Base-by-base conservation (phyloP, 2,888 invertebrate genomes). In the Synanthedon vespiformis region DNA sequence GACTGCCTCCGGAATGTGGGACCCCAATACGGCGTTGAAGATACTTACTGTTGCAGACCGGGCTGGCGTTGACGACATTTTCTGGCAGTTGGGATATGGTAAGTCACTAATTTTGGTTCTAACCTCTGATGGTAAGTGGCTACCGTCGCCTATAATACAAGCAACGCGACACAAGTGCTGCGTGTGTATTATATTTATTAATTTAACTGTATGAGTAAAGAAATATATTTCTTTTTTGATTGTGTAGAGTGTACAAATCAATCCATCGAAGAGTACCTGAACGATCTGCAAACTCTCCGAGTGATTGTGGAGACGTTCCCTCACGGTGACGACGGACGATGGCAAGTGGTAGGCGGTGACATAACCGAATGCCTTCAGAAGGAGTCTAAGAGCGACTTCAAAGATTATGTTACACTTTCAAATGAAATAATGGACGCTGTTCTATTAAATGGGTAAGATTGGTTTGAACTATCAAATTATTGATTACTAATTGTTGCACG, bases 41-140 rank as follows among this genome's bases (percentile, higher is more conserved):
- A 89, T 95, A 13, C 80, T 96, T 50, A 90, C 92, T 3, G 89
- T 92, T 51, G 92, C 92, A 5, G 90, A 92, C 55, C 88, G 89
- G 63, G 89, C 91, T 55, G 89, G 90, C 41, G 89, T 89, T 18
- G 83, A 90, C 6, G 89, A 90, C 54, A 89, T 92, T 22, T 90
- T 89, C 58, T 95, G 93, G 93, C 93, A 94, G 73, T 73, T 94
- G 16, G 93, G 92, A 53, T 91, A 91, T 68, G 92, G 93, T 93
- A 74, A 80, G 78, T 63, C 18, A 27, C 8, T 27, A 27, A 27
- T 34, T 34, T 34, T 34, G 8, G 8, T 34, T 16, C 1, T 16
- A 18, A 18, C 16, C 16, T 16, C 1, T 22, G 18, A 22, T 4
- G 4, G 4, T 22, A 22, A 4, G 18, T 22, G 18, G 18, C 18